These are phyloP conservation scores for Ptilorrhoa leucosticta DNA, from an alignment of 2,113 vertebrate genomes.

Conservation along the genomic window DNA sequence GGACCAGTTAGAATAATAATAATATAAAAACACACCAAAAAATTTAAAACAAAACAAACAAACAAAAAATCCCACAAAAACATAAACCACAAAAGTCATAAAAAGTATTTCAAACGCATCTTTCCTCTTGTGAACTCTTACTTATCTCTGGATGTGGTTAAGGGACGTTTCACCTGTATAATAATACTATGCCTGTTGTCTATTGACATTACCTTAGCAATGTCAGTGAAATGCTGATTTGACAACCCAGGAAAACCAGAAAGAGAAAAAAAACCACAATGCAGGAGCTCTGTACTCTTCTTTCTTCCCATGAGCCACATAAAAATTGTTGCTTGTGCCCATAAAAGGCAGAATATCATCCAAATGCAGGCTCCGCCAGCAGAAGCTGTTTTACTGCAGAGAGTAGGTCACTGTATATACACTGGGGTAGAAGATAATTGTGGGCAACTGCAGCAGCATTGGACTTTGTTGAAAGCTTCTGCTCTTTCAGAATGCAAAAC, in stretches of 20 bases:
- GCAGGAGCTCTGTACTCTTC: neutral
- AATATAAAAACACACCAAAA: neutral
- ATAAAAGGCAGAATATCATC: slow-evolving; percentile 6
- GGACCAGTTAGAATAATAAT: neutral
- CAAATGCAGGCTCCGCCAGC: neutral
- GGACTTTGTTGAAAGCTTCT: slow-evolving; percentile 1
- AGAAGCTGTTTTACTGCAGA: neutral
- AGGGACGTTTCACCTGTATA: neutral
- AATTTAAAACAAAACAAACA: neutral
- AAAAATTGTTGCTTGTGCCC: neutral
- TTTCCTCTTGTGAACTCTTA: neutral
- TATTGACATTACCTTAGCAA: neutral
- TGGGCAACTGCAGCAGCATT: neutral
- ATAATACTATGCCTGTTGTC: neutral
- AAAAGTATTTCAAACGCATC: neutral
- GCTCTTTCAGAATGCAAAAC: slow-evolving; percentile 27
- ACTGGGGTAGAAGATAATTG: neutral
- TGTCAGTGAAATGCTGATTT: neutral
- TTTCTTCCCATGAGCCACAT: neutral
- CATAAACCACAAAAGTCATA: neutral
- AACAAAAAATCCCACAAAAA: neutral
- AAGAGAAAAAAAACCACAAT: neutral
- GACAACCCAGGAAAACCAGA: neutral
- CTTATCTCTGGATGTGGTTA: neutral
- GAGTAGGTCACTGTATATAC: neutral